Conservation (phyloP, 1,140 invertebrate genomes). For the Thalassaphorura encarpata region DNA sequence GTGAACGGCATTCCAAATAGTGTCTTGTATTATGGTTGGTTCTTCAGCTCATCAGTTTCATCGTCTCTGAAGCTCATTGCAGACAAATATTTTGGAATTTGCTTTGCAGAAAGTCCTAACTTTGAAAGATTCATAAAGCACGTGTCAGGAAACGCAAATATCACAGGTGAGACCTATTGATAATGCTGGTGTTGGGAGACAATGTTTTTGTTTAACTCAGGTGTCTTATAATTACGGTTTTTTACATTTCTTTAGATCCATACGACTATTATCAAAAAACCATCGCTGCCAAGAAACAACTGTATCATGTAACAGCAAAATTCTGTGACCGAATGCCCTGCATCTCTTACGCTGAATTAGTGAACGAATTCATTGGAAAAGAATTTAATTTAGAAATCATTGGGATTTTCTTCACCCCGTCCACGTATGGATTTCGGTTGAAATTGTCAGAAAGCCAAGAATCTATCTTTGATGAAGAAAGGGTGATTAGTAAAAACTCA, state of each 20-base stretch:
- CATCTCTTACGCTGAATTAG: slow-evolving; percentile 5
- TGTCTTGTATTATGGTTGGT: slow-evolving; percentile 30
- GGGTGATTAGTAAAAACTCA: neutral
- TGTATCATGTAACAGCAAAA: slow-evolving; percentile 24
- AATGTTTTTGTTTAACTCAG: neutral
- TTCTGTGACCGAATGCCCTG: slow-evolving; percentile 16
- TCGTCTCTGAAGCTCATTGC: slow-evolving; percentile 4
- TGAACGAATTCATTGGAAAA: slow-evolving; percentile 2
- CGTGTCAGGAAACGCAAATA: neutral
- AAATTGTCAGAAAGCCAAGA: slow-evolving; percentile 15
- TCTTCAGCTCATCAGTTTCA: slow-evolving; percentile 15
- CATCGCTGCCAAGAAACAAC: neutral
- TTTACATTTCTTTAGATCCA: neutral
- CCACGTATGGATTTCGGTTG: slow-evolving; percentile 20
- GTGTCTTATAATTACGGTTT: neutral
- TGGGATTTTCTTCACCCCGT: slow-evolving; percentile 21
- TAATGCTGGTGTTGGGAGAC: neutral
- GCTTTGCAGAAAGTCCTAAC: slow-evolving; percentile 7
- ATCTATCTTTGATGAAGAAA: slow-evolving; percentile 21
- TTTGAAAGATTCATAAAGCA: slow-evolving; percentile 14
- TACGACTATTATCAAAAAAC: neutral
- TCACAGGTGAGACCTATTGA: neutral
- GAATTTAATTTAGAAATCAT: slow-evolving; percentile 15
- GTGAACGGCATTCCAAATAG: slow-evolving; percentile 6
- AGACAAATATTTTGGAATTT: slow-evolving; percentile 6